Base-by-base conservation (phyloP, 1,140 invertebrate species). In the Achatina immaculata region DNA sequence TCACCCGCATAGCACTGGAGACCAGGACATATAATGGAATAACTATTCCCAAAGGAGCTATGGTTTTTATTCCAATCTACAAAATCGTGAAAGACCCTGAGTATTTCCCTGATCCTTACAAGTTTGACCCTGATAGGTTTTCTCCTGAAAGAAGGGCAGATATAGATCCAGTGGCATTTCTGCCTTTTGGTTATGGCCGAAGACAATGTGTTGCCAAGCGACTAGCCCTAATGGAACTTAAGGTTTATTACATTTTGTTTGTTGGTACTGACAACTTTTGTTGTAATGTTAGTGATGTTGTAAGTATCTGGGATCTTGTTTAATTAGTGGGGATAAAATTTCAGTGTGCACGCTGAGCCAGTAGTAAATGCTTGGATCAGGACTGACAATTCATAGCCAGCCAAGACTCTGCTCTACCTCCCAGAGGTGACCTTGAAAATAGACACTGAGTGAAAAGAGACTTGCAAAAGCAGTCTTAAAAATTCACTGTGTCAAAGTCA, bases 31-130 rank as follows among this genome's bases (percentile, higher is more conserved):
- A 88, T 9, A 84, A 88, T n/a, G 90, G 89, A 19, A 85, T 93
- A 2, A 90, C 92, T n/a, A 92, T 94, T 31, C 79, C 89, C 2
- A 89, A 92, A 40, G 93, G 91, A 1, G 90, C 91, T 21, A 81
- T 84, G 1, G 68, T 94, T 2, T 86, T 86, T 55, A 86, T 93
- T 51, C 91, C 93, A 0, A 88, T 91, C 7, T 93, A 92, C 81
- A 92, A 91, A 0, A 89, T 94, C 24, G 93, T 94, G 65, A 85
- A 86, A 42, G 90, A 92, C 82, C 88, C 88, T 3, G 86, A 88
- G 34, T 88, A 88, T 78, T 92, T 89, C 87, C 85, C 86, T n/a
- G 88, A 92, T 6, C 92, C 91, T 1, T 86, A 91, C 31, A 86
- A 80, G 55, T 92, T 92, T 83, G 85, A 89, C 80, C 92, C 91